phyloP scores from a whole-genome alignment of 37 sponge, comb jelly and placozoan genomes.

The Halisarca cf. caerulea region DNA sequence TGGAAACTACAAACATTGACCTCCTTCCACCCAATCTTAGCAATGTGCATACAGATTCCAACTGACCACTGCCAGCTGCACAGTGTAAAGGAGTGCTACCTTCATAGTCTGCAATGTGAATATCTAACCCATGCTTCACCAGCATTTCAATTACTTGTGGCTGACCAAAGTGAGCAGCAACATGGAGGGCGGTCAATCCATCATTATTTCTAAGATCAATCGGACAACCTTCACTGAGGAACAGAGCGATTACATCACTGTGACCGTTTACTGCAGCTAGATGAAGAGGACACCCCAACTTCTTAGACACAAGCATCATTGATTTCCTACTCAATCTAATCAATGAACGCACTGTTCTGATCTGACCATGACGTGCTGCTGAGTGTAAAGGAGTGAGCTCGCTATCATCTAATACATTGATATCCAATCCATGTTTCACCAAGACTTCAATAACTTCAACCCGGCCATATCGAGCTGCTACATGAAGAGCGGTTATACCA shows the following conservation, averaged over 20 bases:
- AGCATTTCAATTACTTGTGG: too few species aligned
- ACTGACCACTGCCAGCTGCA: too few species aligned
- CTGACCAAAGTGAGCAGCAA: too few species aligned
- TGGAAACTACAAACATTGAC: too few species aligned
- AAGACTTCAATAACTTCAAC: neutral
- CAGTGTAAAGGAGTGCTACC: too few species aligned
- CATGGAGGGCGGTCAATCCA: too few species aligned
- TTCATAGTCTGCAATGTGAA: too few species aligned
- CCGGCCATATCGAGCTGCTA: neutral
- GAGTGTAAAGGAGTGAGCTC: neutral
- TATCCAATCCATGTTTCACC: neutral
- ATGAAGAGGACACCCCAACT: slow-evolving; percentile 1
- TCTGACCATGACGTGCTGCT: neutral
- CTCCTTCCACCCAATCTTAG: too few species aligned
- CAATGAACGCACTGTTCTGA: neutral
- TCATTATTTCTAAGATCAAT: too few species aligned
- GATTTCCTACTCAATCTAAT: neutral
- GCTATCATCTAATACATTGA: neutral
- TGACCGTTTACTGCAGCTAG: neutral
- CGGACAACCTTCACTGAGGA: neutral
- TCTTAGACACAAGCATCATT: neutral
- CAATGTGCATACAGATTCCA: too few species aligned
- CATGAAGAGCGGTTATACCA: neutral
- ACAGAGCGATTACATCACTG: neutral
- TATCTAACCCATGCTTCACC: too few species aligned